Base-by-base conservation (phyloP, 2,888 invertebrate species). In the Parochlus steinenii region DNA sequence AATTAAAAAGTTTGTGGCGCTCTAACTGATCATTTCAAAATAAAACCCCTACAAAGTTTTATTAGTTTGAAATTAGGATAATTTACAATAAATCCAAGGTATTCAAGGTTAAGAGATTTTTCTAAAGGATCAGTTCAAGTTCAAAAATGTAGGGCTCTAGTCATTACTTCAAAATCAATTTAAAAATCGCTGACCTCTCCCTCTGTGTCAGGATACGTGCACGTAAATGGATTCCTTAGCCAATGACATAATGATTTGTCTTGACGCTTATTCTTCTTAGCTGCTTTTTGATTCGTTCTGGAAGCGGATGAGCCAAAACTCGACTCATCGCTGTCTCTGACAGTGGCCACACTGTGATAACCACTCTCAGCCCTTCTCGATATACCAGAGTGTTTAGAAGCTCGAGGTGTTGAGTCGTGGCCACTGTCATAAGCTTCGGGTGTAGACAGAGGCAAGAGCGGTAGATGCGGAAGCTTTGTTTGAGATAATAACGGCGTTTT, bases 321-420 rank as follows among this genome's bases (percentile, higher is more conserved):
- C 15, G 85, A 85, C 41, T 82, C 85, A 51, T 89, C 87, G 45
- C 81, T 80, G 54, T 87, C 87, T 41, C 87, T 64, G 3, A 55
- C 58, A 0, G 58, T 59, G 7, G 86, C 77, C 43, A 89, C 82
- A 47, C 86, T 87, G 51, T 90, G 90, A 49, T 89, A 90, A 2
- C 90, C 90, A 48, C 83, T 86, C 53, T 87, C 86, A 3, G 86
- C 82, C 33, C 81, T 67, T 44, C 81, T 62, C 1, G 80, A 81
- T 3, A 81, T 73, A 1, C 78, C 80, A 44, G 81, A 81, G 44
- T 81, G 75, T 52, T 82, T 82, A 2, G 81, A 79, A 10, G 81
- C 81, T 11, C 82, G 63, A 0, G 81, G 81, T 3, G 81, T 81
- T 2, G 81, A 81, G 48, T 83, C 82, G 46, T 82, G 81, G 0